Base-by-base conservation (phyloP, 2,113 vertebrate genomes). In the Scophthalmus maximus region DNA sequence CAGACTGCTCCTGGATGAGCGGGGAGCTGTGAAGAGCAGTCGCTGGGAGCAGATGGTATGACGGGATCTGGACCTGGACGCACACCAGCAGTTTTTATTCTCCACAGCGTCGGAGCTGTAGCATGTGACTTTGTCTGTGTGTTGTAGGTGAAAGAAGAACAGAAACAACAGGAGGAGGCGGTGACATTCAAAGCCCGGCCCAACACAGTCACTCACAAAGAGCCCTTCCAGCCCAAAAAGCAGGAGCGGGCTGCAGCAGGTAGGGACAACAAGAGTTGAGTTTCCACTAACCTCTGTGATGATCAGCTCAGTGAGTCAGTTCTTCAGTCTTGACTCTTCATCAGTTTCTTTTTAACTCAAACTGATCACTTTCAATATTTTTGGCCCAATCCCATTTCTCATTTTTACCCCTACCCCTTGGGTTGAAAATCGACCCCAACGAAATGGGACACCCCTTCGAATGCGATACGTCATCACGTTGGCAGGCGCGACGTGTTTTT, bases 221-320 rank as follows among this genome's bases (percentile, higher is more conserved):
- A 98, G 53, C 96, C 98, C 11, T 99, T 98, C 84, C 71, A 95
- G 52, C 97, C 96, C 15, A 97, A 93, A 77, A 97, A 94, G 79
- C 96, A 96, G 23, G 88, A 85, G 25, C 94, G 92, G 20, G 1
- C 82, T 2, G 0, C 83, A 1, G 49, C 93, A 78, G 96, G 97
- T 98, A 90, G 88, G 73, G 17, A 6, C n/a, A n/a, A n/a, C n/a
- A n/a, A n/a, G n/a, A n/a, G n/a, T n/a, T 17, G 40, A 42, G 40
- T 18, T 42, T 15, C 40, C 40, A 42, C n/a, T n/a, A n/a, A n/a
- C n/a, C n/a, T n/a, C n/a, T n/a, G n/a, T n/a, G n/a, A n/a, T n/a
- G n/a, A n/a, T n/a, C n/a, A n/a, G n/a, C n/a, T n/a, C n/a, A n/a
- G n/a, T n/a, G n/a, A n/a, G n/a, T n/a, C n/a, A n/a, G n/a, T n/a